Evolutionary conservation across 2,797 vertebrate genomes (phyloP).

Genomic region (Molossus alvarezi): DNA sequence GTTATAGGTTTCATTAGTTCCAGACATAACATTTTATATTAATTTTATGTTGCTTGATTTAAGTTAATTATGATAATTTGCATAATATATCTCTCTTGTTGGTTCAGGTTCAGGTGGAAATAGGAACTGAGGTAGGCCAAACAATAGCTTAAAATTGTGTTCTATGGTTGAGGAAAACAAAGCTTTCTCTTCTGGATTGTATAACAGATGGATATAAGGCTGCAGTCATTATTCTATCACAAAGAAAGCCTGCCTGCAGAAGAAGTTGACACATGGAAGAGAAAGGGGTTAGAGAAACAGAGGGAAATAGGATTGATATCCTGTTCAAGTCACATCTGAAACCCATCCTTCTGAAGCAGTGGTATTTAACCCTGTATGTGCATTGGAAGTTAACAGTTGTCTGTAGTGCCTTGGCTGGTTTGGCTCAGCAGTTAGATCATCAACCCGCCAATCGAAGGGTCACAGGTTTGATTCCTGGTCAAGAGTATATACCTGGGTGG

Average conservation of each 20-base stretch:
- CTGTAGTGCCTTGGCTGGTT: neutral
- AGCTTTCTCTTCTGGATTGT: neutral
- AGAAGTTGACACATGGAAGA: neutral
- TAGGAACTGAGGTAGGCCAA: neutral
- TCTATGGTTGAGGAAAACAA: neutral
- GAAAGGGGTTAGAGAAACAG: neutral
- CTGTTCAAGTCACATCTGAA: neutral
- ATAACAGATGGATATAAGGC: neutral
- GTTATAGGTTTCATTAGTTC: conserved; percentile 19
- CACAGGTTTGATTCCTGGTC: no score
- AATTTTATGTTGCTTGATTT: conserved; percentile 54
- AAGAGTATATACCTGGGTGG: no score
- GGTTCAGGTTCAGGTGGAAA: neutral
- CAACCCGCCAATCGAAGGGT: no score
- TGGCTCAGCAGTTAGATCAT: no score
- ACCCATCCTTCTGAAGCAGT: neutral
- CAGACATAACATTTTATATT: conserved; percentile 18
- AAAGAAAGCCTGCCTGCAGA: neutral
- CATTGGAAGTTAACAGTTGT: neutral
- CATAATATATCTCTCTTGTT: neutral
- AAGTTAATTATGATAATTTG: neutral
- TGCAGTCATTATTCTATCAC: neutral
- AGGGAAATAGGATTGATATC: conserved; percentile 1
- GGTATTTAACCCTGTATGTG: neutral
- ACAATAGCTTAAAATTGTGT: neutral